These are phyloP conservation scores for Spodoptera picta DNA, from an alignment of 2,888 invertebrate species.

Conservation along the genomic window DNA sequence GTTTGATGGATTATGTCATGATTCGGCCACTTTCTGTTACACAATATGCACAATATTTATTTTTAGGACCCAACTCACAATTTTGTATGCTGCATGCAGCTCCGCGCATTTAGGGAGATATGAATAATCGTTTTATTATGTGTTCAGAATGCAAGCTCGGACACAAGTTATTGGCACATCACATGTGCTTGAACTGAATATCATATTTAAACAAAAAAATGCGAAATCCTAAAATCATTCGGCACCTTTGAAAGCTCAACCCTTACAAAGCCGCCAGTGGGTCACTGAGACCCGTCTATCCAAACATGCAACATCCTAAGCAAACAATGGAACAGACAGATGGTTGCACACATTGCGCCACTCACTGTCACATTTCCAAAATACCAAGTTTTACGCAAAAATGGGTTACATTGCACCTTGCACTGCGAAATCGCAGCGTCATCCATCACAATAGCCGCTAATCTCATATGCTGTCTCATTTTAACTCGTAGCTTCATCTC, in stretches of 20 bases:
- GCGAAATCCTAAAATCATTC: conserved; percentile 63
- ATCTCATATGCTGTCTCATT: conserved; percentile 72
- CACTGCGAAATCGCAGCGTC: conserved; percentile 74
- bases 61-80: conserved; percentile 47
- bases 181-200: conserved; percentile 31
- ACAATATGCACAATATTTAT: conserved; percentile 55
- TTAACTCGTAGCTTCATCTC: conserved; percentile 62
- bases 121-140: conserved; percentile 50
- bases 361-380: conserved; percentile 77
- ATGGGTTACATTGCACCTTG: conserved; percentile 86
- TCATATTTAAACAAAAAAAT: conserved; percentile 27
- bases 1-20: conserved; percentile 62
- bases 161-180: conserved; percentile 34
- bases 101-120: conserved; percentile 44
- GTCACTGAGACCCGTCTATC: conserved; percentile 67
- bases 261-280: conserved; percentile 70
- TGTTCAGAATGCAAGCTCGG: conserved; percentile 35
- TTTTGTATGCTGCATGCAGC: conserved; percentile 44
- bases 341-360: conserved; percentile 81
- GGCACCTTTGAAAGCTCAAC: conserved; percentile 75
- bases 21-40: conserved; percentile 56
- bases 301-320: conserved; percentile 78
- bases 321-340: conserved; percentile 82
- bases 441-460: conserved; percentile 78
- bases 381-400: conserved; percentile 78